Evolutionary conservation across 2,113 vertebrate species (phyloP).

Genomic region (Lamprotornis superbus): DNA sequence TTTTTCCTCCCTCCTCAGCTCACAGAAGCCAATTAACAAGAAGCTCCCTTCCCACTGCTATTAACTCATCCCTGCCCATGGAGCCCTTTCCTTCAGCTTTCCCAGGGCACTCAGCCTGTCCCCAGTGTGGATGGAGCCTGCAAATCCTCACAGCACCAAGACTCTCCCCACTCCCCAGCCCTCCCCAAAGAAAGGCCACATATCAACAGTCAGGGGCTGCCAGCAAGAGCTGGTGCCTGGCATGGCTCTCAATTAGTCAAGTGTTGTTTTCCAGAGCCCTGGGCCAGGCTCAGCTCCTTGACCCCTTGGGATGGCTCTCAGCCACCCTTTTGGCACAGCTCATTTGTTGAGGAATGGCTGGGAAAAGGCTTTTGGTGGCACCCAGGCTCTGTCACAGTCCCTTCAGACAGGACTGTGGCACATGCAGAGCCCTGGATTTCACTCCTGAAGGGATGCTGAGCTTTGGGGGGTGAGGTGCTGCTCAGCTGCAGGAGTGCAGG

Average conservation of each 20-base stretch:
- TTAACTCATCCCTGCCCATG: not conserved
- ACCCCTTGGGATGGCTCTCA: not conserved
- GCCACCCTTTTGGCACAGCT: not conserved
- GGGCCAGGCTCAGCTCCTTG: constrained; percentile 4
- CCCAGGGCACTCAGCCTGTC: not conserved
- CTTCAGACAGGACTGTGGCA: not conserved
- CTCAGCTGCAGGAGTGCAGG: not conserved
- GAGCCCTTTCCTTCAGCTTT: not conserved
- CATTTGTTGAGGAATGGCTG: not conserved
- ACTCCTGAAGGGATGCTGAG: not conserved
- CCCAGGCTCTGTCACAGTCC: not conserved
- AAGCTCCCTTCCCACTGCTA: not conserved
- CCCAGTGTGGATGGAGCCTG: rapidly evolving
- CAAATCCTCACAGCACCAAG: not conserved
- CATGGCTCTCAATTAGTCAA: not conserved
- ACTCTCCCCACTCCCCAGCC: not conserved
- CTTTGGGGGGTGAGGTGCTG: not conserved
- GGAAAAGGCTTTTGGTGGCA: not conserved
- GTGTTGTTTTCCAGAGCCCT: not conserved
- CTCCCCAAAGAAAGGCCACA: not conserved
- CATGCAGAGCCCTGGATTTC: not conserved
- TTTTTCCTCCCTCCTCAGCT: not conserved
- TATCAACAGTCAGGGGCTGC: not conserved
- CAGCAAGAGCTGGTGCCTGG: not conserved
- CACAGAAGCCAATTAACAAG: not conserved